Conservation (phyloP, 2,797 vertebrate species). For the Luscinia megarhynchos region DNA sequence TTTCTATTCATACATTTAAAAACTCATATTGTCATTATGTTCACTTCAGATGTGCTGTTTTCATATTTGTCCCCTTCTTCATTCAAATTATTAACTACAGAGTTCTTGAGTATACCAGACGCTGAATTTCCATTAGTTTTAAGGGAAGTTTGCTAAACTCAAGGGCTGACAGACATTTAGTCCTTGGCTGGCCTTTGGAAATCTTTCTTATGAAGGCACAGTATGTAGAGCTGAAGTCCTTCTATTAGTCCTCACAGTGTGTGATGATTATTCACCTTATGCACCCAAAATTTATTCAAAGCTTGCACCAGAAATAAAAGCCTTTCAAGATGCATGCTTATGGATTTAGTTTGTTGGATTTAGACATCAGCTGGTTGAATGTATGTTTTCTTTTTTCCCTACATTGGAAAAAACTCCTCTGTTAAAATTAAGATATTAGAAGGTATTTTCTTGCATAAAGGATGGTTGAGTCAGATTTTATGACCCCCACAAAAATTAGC, state of each 20-base stretch:
- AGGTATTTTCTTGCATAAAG: neutral
- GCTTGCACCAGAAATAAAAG: neutral
- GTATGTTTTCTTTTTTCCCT: neutral
- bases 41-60: neutral
- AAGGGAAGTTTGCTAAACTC: neutral
- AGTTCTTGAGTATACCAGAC: neutral
- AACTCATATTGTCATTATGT: neutral
- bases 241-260: neutral
- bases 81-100: neutral
- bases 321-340: neutral
- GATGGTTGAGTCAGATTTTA: neutral
- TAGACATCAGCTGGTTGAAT: neutral
- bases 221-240: neutral
- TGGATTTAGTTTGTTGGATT: neutral
- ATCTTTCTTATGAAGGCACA: neutral
- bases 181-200: neutral
- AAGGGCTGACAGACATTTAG: neutral
- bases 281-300: neutral
- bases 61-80: neutral
- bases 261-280: neutral
- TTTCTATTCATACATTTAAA: neutral
- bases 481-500: neutral
- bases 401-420: rapidly evolving
- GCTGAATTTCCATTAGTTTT: neutral
- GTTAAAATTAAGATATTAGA: neutral